Evolutionary conservation across 2,888 invertebrate species (phyloP).

Genomic region (Lasioglossum vierecki): DNA sequence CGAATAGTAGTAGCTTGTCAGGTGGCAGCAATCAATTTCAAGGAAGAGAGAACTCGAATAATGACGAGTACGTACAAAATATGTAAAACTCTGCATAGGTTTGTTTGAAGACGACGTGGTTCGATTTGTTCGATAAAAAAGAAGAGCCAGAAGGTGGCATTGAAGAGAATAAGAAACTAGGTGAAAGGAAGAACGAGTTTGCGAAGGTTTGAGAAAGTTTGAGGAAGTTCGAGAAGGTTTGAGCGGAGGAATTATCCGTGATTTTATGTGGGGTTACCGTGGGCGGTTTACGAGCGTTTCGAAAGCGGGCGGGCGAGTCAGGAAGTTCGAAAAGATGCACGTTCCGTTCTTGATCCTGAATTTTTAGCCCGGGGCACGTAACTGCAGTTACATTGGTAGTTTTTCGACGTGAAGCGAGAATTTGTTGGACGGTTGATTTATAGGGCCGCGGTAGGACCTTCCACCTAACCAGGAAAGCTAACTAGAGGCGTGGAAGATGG

Average conservation of each 20-base stretch:
- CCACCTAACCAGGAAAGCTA: slow-evolving; percentile 10
- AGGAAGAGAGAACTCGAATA: neutral
- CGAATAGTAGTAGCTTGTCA: neutral
- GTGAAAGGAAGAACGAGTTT: neutral
- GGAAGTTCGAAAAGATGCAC: neutral
- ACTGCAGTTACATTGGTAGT: slow-evolving; percentile 5
- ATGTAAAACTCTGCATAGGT: neutral
- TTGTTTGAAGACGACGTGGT: neutral
- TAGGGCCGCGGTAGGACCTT: neutral
- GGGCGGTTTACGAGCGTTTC: neutral
- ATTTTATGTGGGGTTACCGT: neutral
- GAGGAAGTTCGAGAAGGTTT: neutral
- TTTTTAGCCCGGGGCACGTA: neutral
- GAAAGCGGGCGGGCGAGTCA: neutral
- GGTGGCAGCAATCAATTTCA: neutral
- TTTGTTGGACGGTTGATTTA: slow-evolving; percentile 5
- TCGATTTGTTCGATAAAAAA: neutral
- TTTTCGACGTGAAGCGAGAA: slow-evolving; percentile 1
- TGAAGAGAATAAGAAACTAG: neutral
- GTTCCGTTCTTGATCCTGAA: neutral
- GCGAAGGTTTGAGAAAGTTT: neutral
- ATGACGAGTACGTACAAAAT: neutral
- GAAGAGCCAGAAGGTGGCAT: neutral
- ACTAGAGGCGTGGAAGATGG: slow-evolving; percentile 9
- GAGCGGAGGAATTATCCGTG: neutral